Evolutionary conservation across 2,888 invertebrate genomes (phyloP), one percentile per base, ranked within the genome.

Genomic region (Microctonus hyperodae): DNA sequence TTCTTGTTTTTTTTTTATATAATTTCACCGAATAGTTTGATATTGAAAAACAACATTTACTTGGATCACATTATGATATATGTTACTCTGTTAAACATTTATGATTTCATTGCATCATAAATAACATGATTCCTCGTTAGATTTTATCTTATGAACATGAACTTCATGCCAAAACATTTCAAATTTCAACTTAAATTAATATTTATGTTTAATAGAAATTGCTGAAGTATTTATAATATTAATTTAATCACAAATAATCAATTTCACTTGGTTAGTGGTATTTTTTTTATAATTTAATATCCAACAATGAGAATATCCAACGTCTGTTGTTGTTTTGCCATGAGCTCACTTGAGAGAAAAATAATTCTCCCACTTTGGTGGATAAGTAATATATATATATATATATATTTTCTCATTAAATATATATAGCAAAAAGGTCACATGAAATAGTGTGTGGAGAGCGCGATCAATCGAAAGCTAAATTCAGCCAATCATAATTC

Each of bases 251-350:
- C 33, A 13, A 40, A 40, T n/a, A 44, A 44, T 55, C 2, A 31
- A 31, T 7, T 9, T 7, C 55, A 28, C 28, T 13, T 11, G 53
- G n/a, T 53, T n/a, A 16, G 16, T 37, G 48, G 7, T 3, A 7
- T 28, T 5, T n/a, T 62, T 40, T 40, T 22, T 44, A 44, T 7
- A 7, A 51, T 44, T 28, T 31, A 51, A 67, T 58, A 62, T 67
- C 40, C 51, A 59, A 58, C 60, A 68, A 58, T 68, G 61, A 63
- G 63, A 44, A 61, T 67, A 40, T 22, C 33, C 33, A 56, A 64
- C 59, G 73, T 77, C 78, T 78, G 76, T 80, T 80, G 77, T 80
- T 79, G 76, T 80, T 77, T 79, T 78, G 78, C 76, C 75, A 78
- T 75, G 79, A 76, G 77, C 75, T 76, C 74, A 72, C 69, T 57